These are phyloP conservation scores for Drosophila parthenogenetica DNA, from an alignment of 2,888 invertebrate genomes.

Conservation along the genomic window DNA sequence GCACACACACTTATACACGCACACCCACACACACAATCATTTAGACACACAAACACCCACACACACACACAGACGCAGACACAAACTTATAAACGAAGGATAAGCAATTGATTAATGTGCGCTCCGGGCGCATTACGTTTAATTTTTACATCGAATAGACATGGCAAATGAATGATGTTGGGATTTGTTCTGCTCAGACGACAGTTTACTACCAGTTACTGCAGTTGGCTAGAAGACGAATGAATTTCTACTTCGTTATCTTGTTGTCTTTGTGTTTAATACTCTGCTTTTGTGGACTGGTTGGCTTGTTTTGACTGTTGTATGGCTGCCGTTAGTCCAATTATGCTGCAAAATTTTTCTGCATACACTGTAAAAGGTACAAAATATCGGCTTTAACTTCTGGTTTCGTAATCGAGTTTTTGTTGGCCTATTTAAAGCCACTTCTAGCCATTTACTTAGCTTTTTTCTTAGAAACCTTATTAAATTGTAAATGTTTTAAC, in stretches of 20 bases:
- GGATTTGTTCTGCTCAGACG: conserved; percentile 50
- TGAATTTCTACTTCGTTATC: conserved; percentile 38
- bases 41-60: not conserved
- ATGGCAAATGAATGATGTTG: conserved; percentile 63
- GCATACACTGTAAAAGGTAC: no score
- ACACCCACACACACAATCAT: conserved; percentile 20
- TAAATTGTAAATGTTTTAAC: no score
- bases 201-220: conserved; percentile 37
- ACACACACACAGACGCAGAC: conserved; percentile 19
- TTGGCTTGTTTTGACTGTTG: not conserved
- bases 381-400: no score
- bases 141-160: conserved; percentile 68
- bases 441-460: no score
- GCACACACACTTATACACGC: conserved; percentile 10
- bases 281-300: conserved; percentile 1
- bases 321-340: no score
- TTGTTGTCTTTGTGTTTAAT: conserved; percentile 32
- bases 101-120: conserved; percentile 80
- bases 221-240: conserved; percentile 37
- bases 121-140: conserved; percentile 77
- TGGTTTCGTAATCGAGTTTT: no score
- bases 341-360: no score
- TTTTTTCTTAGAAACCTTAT: no score
- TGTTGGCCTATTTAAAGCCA: no score
- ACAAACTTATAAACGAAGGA: conserved; percentile 49